A percentile compares a stretch with the other conserved stretches of the same genome.
Evolutionary conservation across 53 echinoderm and acorn worm genomes (phyloP).

Genomic region (Paracentrotus lividus): DNA sequence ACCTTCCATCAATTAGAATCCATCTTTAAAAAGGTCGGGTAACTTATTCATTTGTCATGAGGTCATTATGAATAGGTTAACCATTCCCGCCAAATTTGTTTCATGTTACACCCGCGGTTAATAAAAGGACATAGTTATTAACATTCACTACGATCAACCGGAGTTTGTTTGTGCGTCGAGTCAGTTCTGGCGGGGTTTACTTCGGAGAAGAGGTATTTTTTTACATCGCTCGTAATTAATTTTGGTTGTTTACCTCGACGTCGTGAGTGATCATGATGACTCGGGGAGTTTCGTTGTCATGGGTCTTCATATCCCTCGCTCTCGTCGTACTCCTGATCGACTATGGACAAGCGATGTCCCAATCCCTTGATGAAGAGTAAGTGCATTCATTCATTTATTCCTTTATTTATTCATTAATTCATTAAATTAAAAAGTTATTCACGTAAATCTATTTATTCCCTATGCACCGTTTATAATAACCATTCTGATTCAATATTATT

Average conservation of each 20-base stretch:
- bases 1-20: background rate
- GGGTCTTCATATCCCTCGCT: background rate
- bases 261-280: background rate
- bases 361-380: background rate
- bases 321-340: background rate
- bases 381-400: no score
- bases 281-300: background rate
- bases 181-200: no score
- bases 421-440: no score
- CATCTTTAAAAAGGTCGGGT: constrained; percentile 1
- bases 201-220: background rate
- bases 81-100: constrained; percentile 15
- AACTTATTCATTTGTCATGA: background rate
- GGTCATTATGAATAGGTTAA: constrained; percentile 1
- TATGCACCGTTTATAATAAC: no score
- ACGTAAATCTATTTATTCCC: no score
- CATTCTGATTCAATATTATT: no score
- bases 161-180: no score
- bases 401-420: no score
- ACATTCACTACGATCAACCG: background rate
- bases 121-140: background rate
- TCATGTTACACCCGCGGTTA: background rate
- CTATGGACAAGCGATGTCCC: background rate
- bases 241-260: background rate
- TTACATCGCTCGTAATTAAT: background rate